Conservation (phyloP, 2,888 invertebrate species). For the Erebia palarica region DNA sequence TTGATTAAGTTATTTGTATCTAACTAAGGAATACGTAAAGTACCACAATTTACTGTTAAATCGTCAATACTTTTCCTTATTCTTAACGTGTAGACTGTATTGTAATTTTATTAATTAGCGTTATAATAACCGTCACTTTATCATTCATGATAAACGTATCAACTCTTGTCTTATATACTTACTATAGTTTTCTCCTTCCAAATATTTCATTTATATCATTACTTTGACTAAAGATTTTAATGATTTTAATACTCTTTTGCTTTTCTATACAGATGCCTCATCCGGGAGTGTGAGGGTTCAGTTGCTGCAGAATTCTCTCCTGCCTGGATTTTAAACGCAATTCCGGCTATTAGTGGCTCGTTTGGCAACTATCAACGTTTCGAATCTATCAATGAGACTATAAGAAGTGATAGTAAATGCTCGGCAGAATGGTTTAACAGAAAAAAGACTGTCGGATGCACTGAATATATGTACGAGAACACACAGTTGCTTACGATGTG, state of each 20-base stretch:
- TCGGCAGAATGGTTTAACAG: constrained; percentile 46
- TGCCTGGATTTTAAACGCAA: constrained; percentile 62
- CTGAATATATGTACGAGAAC: constrained; percentile 49
- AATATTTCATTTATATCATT: no score
- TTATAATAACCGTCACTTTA: no score
- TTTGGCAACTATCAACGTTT: constrained; percentile 66
- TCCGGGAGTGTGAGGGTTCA: constrained; percentile 48
- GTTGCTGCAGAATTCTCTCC: constrained; percentile 51
- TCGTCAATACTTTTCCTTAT: no score
- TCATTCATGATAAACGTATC: no score
- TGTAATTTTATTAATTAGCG: no score
- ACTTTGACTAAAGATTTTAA: neutral
- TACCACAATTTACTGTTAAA: no score
- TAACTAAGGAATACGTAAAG: no score
- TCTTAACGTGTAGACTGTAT: no score
- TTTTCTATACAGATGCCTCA: constrained; percentile 42
- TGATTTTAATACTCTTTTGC: no score
- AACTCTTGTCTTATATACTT: no score
- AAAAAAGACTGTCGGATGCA: constrained; percentile 40
- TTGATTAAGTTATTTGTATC: no score
- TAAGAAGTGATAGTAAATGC: constrained; percentile 38
- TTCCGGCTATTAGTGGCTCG: constrained; percentile 50
- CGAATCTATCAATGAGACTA: constrained; percentile 34
- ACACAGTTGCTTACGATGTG: constrained; percentile 53
- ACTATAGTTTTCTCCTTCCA: no score